Base-by-base conservation (phyloP, 1,140 invertebrate species). In the Brachionus asplanchnoidis region DNA sequence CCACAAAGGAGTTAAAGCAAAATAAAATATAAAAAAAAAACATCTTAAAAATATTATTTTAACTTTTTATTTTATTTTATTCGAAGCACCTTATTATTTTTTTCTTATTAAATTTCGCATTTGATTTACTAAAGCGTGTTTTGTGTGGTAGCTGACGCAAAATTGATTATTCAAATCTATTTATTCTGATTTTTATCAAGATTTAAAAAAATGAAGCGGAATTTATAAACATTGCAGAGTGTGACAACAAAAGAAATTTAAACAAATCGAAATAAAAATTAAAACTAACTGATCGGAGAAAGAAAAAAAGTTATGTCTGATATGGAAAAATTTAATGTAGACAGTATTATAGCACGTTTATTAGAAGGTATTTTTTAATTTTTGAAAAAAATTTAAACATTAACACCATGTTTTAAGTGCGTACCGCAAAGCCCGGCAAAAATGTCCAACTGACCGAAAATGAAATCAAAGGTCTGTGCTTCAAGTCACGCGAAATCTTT, bases 391-490 rank as follows among this genome's bases (percentile, higher is more conserved):
- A 26, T 23, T 50, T 53, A 14, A 23, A 26, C 28, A 32, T 26
- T 26, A 26, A 60, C 7, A 20, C 1, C 2, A 36, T 0, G 7
- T 4, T 50, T 77, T 0, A 11, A 95, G 96, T 97, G 88, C 92
- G 96, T 91, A 96, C 95, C 92, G 95, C 95, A 89, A 85, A 85
- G 23, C 95, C 95, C 86, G 95, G 95, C 84, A 97, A 97, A 91
- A 95, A 95, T 90, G 95, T 97, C 86, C 95, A 96, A 90, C 93
- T 97, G 92, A 95, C 94, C 80, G 96, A 97, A 91, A 93, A 93
- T 83, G 96, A 97, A 91, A 96, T 97, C 86, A 92, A 95, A 84
- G 95, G 95, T 11, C 91, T 97, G 78, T 97, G 96, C 89, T 91
- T 96, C 84, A 97, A 97, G 89, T 97, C 91, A 11, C 87, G 92